Evolutionary conservation across 2,888 invertebrate genomes (phyloP).

Genomic region (Zygaena filipendulae): DNA sequence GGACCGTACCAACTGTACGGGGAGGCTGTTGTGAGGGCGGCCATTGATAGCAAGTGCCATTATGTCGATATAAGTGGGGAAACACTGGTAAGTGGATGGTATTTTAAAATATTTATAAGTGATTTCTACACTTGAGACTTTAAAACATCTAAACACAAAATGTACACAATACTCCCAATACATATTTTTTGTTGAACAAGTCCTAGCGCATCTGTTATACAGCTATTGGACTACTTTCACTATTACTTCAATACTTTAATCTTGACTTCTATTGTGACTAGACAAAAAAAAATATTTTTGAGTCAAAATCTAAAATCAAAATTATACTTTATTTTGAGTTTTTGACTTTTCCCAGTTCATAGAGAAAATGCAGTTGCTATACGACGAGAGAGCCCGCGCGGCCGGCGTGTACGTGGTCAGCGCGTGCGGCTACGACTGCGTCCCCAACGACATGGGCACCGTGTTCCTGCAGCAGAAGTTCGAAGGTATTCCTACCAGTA

Average conservation of each 20-base stretch:
- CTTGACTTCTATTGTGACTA: too few relatives aligned
- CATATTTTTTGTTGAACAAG: too few relatives aligned
- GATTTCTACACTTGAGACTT: too few relatives aligned
- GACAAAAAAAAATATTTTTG: too few relatives aligned
- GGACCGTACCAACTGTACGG: constrained; percentile 93
- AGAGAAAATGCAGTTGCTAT: constrained; percentile 86
- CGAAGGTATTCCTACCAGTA: too few relatives aligned
- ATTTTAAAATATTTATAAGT: too few relatives aligned
- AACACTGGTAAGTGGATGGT: constrained; percentile 76
- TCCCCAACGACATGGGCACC: constrained; percentile 90
- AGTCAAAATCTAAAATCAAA: too few relatives aligned
- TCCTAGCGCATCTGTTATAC: too few relatives aligned
- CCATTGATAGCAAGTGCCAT: constrained; percentile 81
- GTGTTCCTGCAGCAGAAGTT: constrained; percentile 83
- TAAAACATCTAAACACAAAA: too few relatives aligned
- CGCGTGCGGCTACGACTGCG: constrained; percentile 94
- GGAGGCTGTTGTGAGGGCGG: constrained; percentile 90
- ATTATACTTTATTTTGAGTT: too few relatives aligned
- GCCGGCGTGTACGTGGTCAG: constrained; percentile 89
- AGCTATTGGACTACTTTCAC: too few relatives aligned
- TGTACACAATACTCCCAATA: neutral
- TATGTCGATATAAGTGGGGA: constrained; percentile 96
- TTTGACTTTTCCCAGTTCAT: constrained; percentile 71
- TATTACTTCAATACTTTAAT: too few relatives aligned
- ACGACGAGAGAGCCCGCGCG: constrained; percentile 77